Base-by-base conservation (phyloP, 1,140 invertebrate genomes). In the Saccostrea glomerata region DNA sequence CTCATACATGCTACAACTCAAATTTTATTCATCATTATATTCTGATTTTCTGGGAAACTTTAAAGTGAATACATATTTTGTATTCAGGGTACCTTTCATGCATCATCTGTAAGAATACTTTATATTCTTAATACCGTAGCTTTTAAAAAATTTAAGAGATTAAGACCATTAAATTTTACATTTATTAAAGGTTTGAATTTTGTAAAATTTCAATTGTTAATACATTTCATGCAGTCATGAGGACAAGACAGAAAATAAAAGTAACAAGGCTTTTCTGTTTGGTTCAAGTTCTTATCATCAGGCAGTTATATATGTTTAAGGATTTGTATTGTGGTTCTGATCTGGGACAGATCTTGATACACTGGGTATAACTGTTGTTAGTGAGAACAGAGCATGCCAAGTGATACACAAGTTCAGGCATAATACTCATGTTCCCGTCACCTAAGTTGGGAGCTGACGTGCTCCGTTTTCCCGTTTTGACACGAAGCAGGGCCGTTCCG, bases 381-480 rank as follows among this genome's bases (percentile, higher is more conserved):
- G 82, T 84, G 82, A 84, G 40, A 84, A 84, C 40, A 84, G 40
- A 56, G 40, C 82, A 84, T 84, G 40, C 82, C 82, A 55, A 56
- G 40, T 55, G 40, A 84, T 84, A 55, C 36, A 84, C 40, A 56
- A 56, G 40, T 58, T 56, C 88, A 91, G 70, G 66, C 84, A 47
- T 58, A 58, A 87, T 88, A 91, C 23, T 89, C 60, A 89, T 90
- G 86, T 84, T 91, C 88, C 94, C 93, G 91, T 96, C 95, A 98
- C 98, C 98, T 98, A 98, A 95, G 96, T 98, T 97, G 90, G 98
- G 98, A 92, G 98, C 97, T 93, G 98, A 98, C 92, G 97, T 97
- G 95, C 98, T 98, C 95, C 97, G 96, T 90, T 95, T 96, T 89
- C 95, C 95, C 83, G 94, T 92, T 90, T 94, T 94, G 90, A 95